Base-by-base conservation (phyloP, 2,113 vertebrate genomes). In the Ictalurus punctatus region DNA sequence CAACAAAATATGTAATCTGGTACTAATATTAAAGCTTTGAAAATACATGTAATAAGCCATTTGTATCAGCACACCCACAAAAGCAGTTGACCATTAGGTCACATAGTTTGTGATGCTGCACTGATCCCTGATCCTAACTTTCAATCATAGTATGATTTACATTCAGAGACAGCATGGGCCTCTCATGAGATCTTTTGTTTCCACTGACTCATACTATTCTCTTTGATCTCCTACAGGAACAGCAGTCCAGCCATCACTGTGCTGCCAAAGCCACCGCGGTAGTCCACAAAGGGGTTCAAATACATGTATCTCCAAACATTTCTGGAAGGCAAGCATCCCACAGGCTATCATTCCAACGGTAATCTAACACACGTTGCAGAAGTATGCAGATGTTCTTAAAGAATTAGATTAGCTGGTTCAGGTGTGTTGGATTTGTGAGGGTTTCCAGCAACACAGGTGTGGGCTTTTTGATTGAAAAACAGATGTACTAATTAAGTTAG, bases 291-390 rank as follows among this genome's bases (percentile, higher is more conserved):
- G 3, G 73, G 73, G 21, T 23, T 40, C 19, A 48, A 48, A 3
- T 76, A 8, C 37, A 44, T 71, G 44, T 56, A 61, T 40, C 61
- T 17, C n/a, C 6, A 59, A 27, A 79, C 76, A 56, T 34, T 81
- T 63, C 30, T 82, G n/a, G 1, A 82, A 23, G 21, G 73, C 21
- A 27, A 81, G n/a, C 3, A 67, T 30, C 30, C 59, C 48, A 48
- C 17, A 30, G 61, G n/a, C 44, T 27, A 27, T 69, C 61, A 69
- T 82, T 82, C 78, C 40, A 56, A 34, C 2, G 6, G 48, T 82
- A 71, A 83, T 88, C 52, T 40, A 83, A 67, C 23, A 73, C 79
- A 88, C 16, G 8, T 83, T 83, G 65, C 79, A 73, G 65, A 88
- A 83, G 34, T 71, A n/a, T 83, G 34, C 14, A 40, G 25, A 65